Base-by-base conservation (phyloP, 2,113 vertebrate species). In the Nyctibius bracteatus region DNA sequence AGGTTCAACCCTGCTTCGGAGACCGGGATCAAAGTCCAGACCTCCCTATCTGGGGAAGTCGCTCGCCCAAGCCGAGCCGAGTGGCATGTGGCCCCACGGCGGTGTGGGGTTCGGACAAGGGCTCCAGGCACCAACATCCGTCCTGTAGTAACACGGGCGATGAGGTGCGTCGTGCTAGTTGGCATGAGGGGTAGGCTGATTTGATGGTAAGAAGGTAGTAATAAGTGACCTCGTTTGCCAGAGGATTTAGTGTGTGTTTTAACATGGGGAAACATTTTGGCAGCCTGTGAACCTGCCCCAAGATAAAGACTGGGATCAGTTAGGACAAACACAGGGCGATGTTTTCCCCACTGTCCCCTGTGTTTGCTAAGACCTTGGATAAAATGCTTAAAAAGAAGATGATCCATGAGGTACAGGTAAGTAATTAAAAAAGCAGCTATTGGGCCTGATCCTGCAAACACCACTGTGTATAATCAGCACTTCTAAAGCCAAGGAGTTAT, bases 111-210 rank as follows among this genome's bases (percentile, higher is more conserved):
- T 67, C 2, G 8, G 23, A n/a, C 0, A 12, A 7, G n/a, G 35
- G 33, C 37, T 77, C 39, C 1, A 4, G 25, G 0, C 9, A 7
- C n/a, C 44, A 6, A 0, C 0, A 3, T 4, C 15, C 55, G 2
- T 21, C 22, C 78, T 12, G 44, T 3, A 52, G 28, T 10, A 8
- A 14, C 35, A 18, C 0, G 6, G 31, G 14, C 6, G 14, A 8
- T 4, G 33, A 30, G 47, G n/a, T 14, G 22, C 14, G 0, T 18
- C 0, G 3, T 0, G 19, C 5, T 31, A 0, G 3, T 2, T 4
- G 57, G 37, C 41, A 5, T 10, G 28, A 22, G 21, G 17, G n/a
- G 31, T 2, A 13, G 8, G 0, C 20, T 4, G 52, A 6, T 49
- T 21, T 15, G 30, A 4, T 10, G 49, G 9, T 10, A 21, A 23